These are phyloP conservation scores for Pelusios castaneus DNA, from an alignment of 2,113 vertebrate species.

Conservation along the genomic window DNA sequence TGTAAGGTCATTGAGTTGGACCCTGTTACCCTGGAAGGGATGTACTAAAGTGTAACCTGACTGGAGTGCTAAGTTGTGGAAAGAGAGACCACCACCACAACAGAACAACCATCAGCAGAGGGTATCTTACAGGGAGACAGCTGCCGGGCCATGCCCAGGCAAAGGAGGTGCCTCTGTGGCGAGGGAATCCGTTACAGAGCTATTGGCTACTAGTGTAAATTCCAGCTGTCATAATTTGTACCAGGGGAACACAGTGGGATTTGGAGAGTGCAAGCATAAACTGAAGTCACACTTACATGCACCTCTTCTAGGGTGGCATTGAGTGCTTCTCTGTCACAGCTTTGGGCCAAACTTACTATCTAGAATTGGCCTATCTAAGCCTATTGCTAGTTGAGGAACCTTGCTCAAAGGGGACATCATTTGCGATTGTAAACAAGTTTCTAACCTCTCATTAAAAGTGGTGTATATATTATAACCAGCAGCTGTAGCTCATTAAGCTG, in stretches of 20 bases:
- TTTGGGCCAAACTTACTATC: neutral
- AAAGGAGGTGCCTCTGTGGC: neutral
- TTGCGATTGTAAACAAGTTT: conserved; percentile 48
- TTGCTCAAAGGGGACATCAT: conserved; percentile 24
- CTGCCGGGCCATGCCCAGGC: neutral
- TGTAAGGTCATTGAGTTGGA: neutral
- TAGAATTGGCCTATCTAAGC: neutral
- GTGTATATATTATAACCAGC: neutral
- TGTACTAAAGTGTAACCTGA: neutral
- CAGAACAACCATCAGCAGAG: neutral
- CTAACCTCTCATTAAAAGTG: conserved; percentile 51
- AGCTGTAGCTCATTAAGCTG: conserved; percentile 46
- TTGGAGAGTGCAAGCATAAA: neutral
- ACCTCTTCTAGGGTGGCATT: neutral
- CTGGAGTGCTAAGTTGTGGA: neutral
- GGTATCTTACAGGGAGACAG: neutral
- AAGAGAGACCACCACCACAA: neutral
- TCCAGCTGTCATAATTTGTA: neutral
- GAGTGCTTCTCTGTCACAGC: neutral
- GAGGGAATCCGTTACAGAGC: neutral
- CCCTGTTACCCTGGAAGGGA: neutral
- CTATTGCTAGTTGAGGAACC: neutral
- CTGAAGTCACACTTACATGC: neutral
- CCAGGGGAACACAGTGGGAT: neutral
- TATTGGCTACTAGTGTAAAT: conserved; percentile 8